Conservation (phyloP, 2,113 vertebrate genomes). For the Trematocara marginatum region DNA sequence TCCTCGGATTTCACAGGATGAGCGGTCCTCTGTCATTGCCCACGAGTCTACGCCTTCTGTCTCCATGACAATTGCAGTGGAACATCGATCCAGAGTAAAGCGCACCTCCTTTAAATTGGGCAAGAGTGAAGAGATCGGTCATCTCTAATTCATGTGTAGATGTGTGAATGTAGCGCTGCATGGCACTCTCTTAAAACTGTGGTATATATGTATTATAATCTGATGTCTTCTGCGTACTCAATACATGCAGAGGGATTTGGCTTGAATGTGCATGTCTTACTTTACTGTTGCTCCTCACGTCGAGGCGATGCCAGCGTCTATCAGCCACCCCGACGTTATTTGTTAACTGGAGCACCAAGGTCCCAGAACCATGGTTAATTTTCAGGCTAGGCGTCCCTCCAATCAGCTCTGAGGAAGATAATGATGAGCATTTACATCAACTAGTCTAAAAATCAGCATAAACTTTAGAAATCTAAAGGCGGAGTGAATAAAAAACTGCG, state of each 20-base stretch:
- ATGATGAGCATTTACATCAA: not conserved
- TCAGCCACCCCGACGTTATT: constrained; percentile 48
- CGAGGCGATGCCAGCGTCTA: constrained; percentile 67
- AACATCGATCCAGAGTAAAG: constrained; percentile 81
- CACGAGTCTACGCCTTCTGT: constrained; percentile 79
- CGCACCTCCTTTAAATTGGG: constrained; percentile 74
- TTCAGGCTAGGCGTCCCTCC: constrained; percentile 63
- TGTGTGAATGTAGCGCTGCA: not conserved
- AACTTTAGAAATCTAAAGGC: not conserved
- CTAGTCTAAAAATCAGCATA: not conserved
- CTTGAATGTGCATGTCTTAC: constrained; percentile 48
- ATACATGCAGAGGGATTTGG: not conserved
- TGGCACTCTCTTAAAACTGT: not conserved
- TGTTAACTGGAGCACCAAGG: constrained; percentile 64
- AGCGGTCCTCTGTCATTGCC: constrained; percentile 80
- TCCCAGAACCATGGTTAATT: constrained; percentile 69
- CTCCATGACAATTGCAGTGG: constrained; percentile 75
- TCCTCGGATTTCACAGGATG: constrained; percentile 78
- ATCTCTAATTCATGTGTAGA: not conserved
- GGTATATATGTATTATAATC: not conserved
- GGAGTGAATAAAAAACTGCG: not conserved
- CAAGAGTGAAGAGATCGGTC: not conserved
- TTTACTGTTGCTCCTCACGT: constrained; percentile 67
- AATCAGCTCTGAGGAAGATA: constrained; percentile 51
- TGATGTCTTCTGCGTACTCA: not conserved